A percentile compares a stretch with the other conserved stretches of the same genome.
Conservation (phyloP, 2,113 vertebrate species). For the Coturnix japonica region DNA sequence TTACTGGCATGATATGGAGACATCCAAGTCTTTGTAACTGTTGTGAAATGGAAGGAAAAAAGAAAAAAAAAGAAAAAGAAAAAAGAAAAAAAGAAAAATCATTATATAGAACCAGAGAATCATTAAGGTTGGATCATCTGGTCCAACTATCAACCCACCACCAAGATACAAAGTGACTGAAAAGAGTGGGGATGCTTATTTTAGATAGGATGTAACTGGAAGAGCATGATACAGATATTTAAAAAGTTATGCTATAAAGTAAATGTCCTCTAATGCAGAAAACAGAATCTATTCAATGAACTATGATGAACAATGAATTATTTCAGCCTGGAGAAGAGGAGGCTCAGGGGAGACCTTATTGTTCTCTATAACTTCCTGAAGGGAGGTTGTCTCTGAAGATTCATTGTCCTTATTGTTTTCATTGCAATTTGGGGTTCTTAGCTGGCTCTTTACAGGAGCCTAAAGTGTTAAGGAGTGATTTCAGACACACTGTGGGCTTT, state of each 20-base stretch:
- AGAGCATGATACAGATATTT: neutral
- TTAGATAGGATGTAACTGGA: neutral
- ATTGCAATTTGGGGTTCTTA: neutral
- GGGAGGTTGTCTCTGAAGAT: neutral
- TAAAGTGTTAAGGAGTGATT: neutral
- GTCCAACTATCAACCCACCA: too few species aligned
- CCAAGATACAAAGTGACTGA: neutral
- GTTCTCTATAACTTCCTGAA: too few species aligned
- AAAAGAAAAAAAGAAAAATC: neutral
- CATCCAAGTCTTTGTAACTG: neutral
- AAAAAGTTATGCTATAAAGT: neutral
- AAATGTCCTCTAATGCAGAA: neutral
- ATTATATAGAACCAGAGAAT: too few species aligned
- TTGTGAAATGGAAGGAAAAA: neutral
- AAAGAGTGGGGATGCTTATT: neutral
- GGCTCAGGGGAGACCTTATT: too few species aligned
- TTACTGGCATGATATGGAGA: accelerated
- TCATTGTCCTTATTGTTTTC: neutral
- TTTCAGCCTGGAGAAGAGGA: too few species aligned
- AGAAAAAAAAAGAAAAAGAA: neutral
- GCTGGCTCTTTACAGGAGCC: neutral
- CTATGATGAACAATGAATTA: too few species aligned
- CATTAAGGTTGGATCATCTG: too few species aligned
- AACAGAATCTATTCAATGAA: neutral
- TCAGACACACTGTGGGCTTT: neutral